Evolutionary conservation across 2,888 invertebrate genomes (phyloP).

Genomic region (Diaprepes abbreviatus): DNA sequence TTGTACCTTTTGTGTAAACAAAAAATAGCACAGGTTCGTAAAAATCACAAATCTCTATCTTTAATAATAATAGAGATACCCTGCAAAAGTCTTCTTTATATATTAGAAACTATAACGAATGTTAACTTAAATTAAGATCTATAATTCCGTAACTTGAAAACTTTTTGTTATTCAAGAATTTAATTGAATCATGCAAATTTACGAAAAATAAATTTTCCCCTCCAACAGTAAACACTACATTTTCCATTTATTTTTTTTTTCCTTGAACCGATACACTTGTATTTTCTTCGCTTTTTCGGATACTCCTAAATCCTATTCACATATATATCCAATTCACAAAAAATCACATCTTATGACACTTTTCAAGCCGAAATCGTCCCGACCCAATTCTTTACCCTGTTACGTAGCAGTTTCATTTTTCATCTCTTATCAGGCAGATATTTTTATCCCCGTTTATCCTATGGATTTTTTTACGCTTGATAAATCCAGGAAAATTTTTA

Average conservation of each 20-base stretch:
- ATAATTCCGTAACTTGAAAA: too few relatives aligned
- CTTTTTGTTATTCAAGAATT: too few relatives aligned
- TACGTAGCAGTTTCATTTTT: constrained; percentile 16
- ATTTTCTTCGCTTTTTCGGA: background rate
- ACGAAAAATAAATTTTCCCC: too few relatives aligned
- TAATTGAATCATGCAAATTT: too few relatives aligned
- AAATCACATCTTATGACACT: constrained; percentile 21
- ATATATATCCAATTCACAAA: constrained; percentile 22
- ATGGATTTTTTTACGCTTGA: constrained; percentile 5
- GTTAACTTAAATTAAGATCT: too few relatives aligned
- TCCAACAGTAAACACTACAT: background rate
- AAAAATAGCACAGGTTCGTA: too few relatives aligned
- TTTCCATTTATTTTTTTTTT: background rate
- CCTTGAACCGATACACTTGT: background rate
- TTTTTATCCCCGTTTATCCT: constrained; percentile 16
- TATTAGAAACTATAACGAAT: too few relatives aligned
- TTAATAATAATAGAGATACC: too few relatives aligned
- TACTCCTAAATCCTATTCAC: constrained; percentile 10
- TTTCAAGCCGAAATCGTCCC: background rate
- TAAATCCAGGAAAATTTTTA: constrained; percentile 9
- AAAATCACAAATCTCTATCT: too few relatives aligned
- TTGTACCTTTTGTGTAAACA: too few relatives aligned
- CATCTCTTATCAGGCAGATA: constrained; percentile 11
- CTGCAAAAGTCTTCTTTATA: too few relatives aligned
- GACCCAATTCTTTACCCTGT: constrained; percentile 16